phyloP scores from a whole-genome alignment of 2,888 invertebrate genomes.

The Drosophila kambysellisi region DNA sequence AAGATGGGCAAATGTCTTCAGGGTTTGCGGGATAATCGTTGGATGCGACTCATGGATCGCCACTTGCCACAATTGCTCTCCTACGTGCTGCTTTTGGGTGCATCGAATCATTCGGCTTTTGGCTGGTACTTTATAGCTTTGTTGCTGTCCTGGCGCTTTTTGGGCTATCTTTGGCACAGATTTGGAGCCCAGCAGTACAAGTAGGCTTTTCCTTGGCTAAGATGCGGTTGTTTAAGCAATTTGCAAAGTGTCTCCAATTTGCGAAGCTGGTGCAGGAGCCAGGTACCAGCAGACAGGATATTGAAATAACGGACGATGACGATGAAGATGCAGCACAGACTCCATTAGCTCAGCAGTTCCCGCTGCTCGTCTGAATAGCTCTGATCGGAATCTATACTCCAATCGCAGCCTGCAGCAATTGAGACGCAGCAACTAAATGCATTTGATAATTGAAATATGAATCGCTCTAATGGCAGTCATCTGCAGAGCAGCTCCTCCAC shows the following conservation, averaged over 20 bases:
- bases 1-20: not conserved
- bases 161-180: constrained; percentile 10
- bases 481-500: not conserved
- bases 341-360: not conserved
- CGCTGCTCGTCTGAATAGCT: not conserved
- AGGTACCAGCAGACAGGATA: not conserved
- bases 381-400: not conserved
- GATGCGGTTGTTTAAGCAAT: constrained; percentile 1
- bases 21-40: constrained; percentile 1
- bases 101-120: constrained; percentile 39
- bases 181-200: not conserved
- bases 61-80: constrained; percentile 4
- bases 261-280: not conserved
- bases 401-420: constrained; percentile 1
- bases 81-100: constrained; percentile 21
- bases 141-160: constrained; percentile 25
- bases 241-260: constrained; percentile 10
- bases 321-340: not conserved
- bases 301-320: not conserved
- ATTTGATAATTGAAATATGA: constrained; percentile 56
- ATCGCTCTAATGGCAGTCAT: constrained; percentile 8
- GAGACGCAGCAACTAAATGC: constrained; percentile 27
- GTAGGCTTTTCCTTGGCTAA: constrained; percentile 20
- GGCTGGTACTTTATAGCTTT: constrained; percentile 10
- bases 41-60: not conserved